Conservation (phyloP, 1,140 invertebrate genomes). For the Semibalanus balanoides region DNA sequence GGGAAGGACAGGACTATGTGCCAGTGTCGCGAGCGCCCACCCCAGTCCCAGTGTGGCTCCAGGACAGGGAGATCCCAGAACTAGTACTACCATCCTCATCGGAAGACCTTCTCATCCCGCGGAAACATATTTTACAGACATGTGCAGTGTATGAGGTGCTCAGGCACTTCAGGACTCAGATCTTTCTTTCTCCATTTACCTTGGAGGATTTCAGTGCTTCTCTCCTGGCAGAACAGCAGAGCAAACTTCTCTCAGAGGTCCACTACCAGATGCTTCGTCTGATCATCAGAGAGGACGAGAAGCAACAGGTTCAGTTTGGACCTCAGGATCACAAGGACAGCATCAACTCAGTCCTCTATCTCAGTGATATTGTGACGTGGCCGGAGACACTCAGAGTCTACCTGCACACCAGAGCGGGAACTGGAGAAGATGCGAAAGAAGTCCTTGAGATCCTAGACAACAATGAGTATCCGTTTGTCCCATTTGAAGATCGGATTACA, state of each 20-base stretch:
- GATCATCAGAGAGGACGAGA: slow-evolving; percentile 82
- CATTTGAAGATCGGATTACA: slow-evolving; percentile 62
- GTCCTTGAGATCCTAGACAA: slow-evolving; percentile 31
- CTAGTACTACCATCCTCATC: slow-evolving; percentile 71
- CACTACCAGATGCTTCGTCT: slow-evolving; percentile 84
- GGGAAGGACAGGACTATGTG: not conserved
- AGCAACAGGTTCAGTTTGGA: slow-evolving; percentile 86
- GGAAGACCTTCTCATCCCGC: slow-evolving; percentile 72
- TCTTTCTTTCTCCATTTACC: slow-evolving; percentile 81
- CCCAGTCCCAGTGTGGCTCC: slow-evolving; percentile 74
- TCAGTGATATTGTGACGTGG: slow-evolving; percentile 89
- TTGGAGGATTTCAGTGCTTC: slow-evolving; percentile 93
- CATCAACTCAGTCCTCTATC: slow-evolving; percentile 79
- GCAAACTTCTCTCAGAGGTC: slow-evolving; percentile 72
- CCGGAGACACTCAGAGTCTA: slow-evolving; percentile 77
- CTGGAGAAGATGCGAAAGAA: slow-evolving; percentile 61
- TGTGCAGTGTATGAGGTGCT: slow-evolving; percentile 86
- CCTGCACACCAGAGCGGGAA: slow-evolving; percentile 49
- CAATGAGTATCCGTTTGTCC: slow-evolving; percentile 78
- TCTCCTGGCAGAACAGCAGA: slow-evolving; percentile 80
- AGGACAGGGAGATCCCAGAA: slow-evolving; percentile 47
- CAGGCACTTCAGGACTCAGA: slow-evolving; percentile 72
- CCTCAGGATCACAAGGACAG: slow-evolving; percentile 92
- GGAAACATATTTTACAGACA: slow-evolving; percentile 58
- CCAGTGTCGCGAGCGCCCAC: slow-evolving; percentile 45